A percentile compares a stretch with the other conserved stretches of the same genome.
phyloP scores from a whole-genome alignment of 2,888 invertebrate genomes.

The Meghimatium bilineatum region DNA sequence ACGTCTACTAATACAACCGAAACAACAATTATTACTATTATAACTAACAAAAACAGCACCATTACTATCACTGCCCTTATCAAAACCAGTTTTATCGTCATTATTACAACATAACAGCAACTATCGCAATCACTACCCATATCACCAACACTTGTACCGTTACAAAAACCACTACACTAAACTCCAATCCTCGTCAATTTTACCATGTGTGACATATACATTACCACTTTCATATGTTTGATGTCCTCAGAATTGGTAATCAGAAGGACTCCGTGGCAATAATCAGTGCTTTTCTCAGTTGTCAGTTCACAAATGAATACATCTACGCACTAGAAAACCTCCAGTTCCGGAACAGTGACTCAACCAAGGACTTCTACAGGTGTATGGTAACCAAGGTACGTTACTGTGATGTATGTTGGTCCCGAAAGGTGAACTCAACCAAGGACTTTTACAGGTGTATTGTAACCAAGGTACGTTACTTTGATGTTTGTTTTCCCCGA shows the following conservation, averaged over 20 bases:
- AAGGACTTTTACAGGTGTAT: slow-evolving; percentile 39
- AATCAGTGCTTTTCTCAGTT: slow-evolving; percentile 38
- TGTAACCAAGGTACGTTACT: background rate
- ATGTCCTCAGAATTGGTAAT: background rate
- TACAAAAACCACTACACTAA: background rate
- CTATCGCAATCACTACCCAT: background rate
- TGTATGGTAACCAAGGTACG: slow-evolving; percentile 27
- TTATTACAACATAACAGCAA: background rate
- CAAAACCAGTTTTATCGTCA: background rate
- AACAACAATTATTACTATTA: background rate
- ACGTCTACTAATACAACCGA: no score
- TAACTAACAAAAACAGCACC: background rate
- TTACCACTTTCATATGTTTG: background rate
- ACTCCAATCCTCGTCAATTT: background rate
- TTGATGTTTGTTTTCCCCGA: no score
- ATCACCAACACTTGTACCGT: background rate
- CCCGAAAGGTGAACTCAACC: slow-evolving; percentile 22
- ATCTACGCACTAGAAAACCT: slow-evolving; percentile 39
- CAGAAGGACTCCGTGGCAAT: slow-evolving; percentile 16
- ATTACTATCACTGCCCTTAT: background rate
- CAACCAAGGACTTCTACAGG: slow-evolving; percentile 33
- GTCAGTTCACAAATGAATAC: slow-evolving; percentile 22
- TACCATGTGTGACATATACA: background rate
- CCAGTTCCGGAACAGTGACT: slow-evolving; percentile 27
- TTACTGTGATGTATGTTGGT: no score